Evolutionary conservation across 2,113 vertebrate genomes (phyloP).

Genomic region (Cettia cetti): DNA sequence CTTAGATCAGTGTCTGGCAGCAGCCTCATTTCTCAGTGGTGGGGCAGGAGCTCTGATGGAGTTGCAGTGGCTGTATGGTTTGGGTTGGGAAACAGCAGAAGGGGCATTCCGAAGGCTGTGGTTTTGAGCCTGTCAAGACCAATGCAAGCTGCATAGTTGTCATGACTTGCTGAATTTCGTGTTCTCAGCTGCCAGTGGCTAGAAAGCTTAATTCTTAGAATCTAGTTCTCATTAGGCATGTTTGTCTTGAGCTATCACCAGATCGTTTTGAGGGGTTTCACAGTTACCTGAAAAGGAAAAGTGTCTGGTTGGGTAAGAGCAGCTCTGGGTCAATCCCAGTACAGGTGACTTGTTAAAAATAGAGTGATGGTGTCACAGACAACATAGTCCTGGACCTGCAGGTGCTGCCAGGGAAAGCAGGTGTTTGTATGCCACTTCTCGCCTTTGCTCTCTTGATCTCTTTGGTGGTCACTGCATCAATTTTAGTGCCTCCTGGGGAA

Average conservation of each 20-base stretch:
- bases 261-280: neutral
- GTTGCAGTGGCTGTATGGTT: neutral
- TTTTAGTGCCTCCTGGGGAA: neutral
- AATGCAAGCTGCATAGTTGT: neutral
- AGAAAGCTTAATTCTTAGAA: neutral
- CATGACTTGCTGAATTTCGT: neutral
- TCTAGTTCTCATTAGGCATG: neutral
- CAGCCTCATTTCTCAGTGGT: neutral
- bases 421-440: neutral
- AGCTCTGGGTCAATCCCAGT: neutral
- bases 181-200: neutral
- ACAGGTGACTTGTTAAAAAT: neutral
- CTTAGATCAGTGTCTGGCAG: neutral
- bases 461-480: neutral
- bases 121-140: neutral
- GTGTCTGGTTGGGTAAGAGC: neutral
- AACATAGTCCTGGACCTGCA: neutral
- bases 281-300: neutral
- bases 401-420: neutral
- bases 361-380: rapidly evolving
- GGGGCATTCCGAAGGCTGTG: neutral
- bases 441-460: neutral
- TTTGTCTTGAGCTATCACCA: neutral
- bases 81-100: neutral
- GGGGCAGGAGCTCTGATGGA: rapidly evolving